These are phyloP conservation scores for Zosterops borbonicus DNA, from an alignment of 2,113 vertebrate species.

Conservation along the genomic window DNA sequence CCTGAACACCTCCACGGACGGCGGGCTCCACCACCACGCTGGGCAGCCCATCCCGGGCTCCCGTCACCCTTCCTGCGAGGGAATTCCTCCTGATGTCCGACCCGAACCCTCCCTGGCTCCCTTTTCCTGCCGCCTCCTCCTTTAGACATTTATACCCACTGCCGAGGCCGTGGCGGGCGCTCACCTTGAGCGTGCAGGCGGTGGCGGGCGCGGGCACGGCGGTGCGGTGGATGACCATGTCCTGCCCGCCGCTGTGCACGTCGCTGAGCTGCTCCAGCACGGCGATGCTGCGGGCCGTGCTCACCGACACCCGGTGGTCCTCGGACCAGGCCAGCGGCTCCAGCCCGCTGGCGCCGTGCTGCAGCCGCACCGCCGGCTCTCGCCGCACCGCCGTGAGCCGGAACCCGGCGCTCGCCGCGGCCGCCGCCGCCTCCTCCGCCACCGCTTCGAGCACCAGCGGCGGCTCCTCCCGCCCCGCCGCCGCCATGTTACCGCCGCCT, in stretches of 20 bases:
- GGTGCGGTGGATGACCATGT: constrained; percentile 87
- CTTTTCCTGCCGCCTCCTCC: not conserved
- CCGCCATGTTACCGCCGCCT: too few relatives aligned
- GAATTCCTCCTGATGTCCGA: not conserved
- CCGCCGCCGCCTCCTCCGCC: too few relatives aligned
- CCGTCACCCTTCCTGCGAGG: accelerated
- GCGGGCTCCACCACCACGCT: not conserved
- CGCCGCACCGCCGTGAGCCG: constrained; percentile 74
- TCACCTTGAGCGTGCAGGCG: constrained; percentile 80
- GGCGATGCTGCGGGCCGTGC: constrained; percentile 81
- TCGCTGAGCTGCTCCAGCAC: constrained; percentile 90
- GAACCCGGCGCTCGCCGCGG: constrained; percentile 63
- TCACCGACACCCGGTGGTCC: constrained; percentile 89
- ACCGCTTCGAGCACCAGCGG: too few relatives aligned
- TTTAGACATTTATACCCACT: accelerated
- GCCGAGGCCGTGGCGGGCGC: not conserved
- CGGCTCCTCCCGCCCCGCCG: too few relatives aligned
- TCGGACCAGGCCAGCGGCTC: constrained; percentile 91
- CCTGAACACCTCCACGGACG: not conserved
- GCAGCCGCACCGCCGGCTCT: constrained; percentile 82
- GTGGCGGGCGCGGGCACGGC: constrained; percentile 79
- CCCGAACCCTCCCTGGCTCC: not conserved
- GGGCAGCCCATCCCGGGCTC: not conserved
- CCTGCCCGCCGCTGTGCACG: constrained; percentile 80
- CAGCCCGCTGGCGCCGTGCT: constrained; percentile 83